These are phyloP conservation scores for Glyptemys insculpta DNA, from an alignment of 2,797 vertebrate genomes.

Conservation along the genomic window DNA sequence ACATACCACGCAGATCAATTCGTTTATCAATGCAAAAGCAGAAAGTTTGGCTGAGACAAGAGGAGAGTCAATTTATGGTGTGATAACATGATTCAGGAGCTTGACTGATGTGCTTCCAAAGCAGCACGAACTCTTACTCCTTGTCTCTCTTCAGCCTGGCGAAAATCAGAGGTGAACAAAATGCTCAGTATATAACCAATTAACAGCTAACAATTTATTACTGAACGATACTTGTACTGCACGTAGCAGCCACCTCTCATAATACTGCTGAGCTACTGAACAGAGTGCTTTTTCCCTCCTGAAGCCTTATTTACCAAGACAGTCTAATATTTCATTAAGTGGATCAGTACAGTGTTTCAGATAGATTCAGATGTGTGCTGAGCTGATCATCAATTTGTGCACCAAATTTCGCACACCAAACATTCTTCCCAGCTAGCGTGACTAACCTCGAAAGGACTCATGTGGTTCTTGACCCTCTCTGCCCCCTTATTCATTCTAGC, in stretches of 20 bases:
- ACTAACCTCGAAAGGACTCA: background rate
- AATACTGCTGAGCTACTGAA: background rate
- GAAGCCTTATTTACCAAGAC: background rate
- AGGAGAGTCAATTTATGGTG: background rate
- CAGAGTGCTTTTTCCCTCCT: background rate
- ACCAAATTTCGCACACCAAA: conserved; percentile 24
- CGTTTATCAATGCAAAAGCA: background rate
- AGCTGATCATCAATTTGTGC: background rate
- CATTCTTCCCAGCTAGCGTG: background rate
- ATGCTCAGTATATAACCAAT: background rate
- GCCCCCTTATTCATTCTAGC: background rate
- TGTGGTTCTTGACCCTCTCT: background rate
- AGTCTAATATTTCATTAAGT: background rate
- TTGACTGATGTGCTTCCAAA: background rate
- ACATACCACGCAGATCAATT: background rate
- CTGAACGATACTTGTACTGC: background rate
- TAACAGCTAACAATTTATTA: background rate
- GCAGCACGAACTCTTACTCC: background rate
- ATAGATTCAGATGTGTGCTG: background rate
- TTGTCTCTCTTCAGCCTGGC: background rate
- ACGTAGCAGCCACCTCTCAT: background rate
- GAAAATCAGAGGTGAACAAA: background rate
- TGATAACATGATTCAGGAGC: background rate
- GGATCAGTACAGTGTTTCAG: background rate
- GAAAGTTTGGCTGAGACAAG: background rate